Evolutionary conservation across 2,113 vertebrate species (phyloP).

Genomic region (Lathamus discolor): DNA sequence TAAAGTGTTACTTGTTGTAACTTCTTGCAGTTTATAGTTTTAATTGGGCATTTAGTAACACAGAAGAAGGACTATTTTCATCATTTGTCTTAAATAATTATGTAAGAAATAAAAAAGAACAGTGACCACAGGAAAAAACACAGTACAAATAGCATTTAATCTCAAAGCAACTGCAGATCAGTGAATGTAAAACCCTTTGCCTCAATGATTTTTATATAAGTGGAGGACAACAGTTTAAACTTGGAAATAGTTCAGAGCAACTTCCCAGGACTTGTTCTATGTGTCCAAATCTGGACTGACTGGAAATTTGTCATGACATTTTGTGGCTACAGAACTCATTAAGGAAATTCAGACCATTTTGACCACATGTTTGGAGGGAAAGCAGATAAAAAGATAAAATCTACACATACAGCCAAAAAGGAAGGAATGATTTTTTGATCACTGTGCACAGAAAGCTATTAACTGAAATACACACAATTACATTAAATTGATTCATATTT

Average conservation of each 20-base stretch:
- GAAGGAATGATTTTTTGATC: background rate
- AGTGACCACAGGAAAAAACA: background rate
- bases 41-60: background rate
- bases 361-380: background rate
- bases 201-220: background rate
- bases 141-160: background rate
- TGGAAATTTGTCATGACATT: background rate
- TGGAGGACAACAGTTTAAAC: background rate
- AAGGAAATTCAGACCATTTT: background rate
- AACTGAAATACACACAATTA: background rate
- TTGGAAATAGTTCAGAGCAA: background rate
- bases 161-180: background rate
- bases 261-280: background rate
- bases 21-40: background rate
- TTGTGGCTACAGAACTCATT: background rate
- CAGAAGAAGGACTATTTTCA: background rate
- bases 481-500: background rate
- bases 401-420: background rate
- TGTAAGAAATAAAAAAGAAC: background rate
- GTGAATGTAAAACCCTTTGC: background rate
- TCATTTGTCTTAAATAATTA: background rate
- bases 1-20: background rate
- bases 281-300: background rate
- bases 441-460: fast-evolving
- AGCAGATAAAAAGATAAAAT: background rate